Evolutionary conservation across 2,113 vertebrate genomes (phyloP).

Genomic region (Gallinago undulata): DNA sequence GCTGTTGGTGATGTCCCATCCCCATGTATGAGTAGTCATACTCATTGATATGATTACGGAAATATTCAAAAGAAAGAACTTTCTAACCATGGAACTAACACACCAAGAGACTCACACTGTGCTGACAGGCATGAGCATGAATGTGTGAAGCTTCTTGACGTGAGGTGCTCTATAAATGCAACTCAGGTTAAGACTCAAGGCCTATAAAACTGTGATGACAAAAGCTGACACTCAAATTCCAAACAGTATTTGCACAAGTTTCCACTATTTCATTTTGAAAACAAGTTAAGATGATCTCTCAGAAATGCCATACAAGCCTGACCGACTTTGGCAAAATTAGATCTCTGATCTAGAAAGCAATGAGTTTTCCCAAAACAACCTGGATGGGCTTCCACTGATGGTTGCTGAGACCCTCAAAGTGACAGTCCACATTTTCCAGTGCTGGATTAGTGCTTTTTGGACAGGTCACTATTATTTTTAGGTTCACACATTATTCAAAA

Average conservation of each 20-base stretch:
- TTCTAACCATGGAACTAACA: neutral
- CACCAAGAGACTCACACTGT: neutral
- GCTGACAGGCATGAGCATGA: neutral
- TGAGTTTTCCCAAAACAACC: neutral
- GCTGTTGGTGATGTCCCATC: neutral
- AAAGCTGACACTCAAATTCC: neutral
- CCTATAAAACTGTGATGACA: neutral
- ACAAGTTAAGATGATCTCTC: neutral
- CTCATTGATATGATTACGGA: neutral
- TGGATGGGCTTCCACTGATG: neutral
- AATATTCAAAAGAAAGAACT: neutral
- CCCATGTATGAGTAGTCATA: no score
- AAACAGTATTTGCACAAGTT: neutral
- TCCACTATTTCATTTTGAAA: neutral
- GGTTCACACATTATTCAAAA: neutral
- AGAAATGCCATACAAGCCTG: neutral
- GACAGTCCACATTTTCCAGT: neutral
- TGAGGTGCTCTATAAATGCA: neutral
- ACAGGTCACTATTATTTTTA: neutral
- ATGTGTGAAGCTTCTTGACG: neutral
- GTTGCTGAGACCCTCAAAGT: neutral
- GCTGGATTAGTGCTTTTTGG: neutral
- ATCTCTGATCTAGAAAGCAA: neutral
- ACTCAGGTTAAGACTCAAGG: neutral
- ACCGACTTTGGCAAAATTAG: neutral